Evolutionary conservation across 2,888 invertebrate species (phyloP).

Genomic region (Steinernema carpocapsae): DNA sequence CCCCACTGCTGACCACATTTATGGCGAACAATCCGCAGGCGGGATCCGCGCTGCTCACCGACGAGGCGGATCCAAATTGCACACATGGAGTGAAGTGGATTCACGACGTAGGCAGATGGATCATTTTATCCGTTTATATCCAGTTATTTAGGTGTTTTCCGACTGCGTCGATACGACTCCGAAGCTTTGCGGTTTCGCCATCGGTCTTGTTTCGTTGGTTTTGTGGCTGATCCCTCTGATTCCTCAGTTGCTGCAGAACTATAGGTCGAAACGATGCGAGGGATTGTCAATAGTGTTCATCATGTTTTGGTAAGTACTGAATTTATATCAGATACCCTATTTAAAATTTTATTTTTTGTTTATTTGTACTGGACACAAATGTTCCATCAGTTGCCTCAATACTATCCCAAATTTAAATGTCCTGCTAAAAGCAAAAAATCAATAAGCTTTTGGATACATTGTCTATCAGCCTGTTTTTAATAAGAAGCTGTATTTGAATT

Average conservation of each 20-base stretch:
- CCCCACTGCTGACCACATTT: slow-evolving; percentile 26
- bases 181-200: slow-evolving; percentile 49
- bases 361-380: no score
- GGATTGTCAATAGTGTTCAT: slow-evolving; percentile 70
- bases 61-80: slow-evolving; percentile 39
- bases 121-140: neutral
- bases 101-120: slow-evolving; percentile 39
- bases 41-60: slow-evolving; percentile 13
- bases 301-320: slow-evolving; percentile 69
- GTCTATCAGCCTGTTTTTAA: no score
- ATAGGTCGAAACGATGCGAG: slow-evolving; percentile 67
- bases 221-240: slow-evolving; percentile 60
- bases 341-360: neutral
- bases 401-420: no score
- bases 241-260: slow-evolving; percentile 68
- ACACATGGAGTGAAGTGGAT: slow-evolving; percentile 50
- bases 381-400: no score
- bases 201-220: slow-evolving; percentile 51
- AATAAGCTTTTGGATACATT: no score
- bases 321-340: neutral
- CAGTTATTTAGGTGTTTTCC: slow-evolving; percentile 43
- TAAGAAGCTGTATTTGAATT: no score
- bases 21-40: slow-evolving; percentile 8
- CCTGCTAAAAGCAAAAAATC: no score
- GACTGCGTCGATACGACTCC: slow-evolving; percentile 53